These are phyloP conservation scores for Ectropis grisescens DNA, from an alignment of 1,140 invertebrate species.

Conservation along the genomic window DNA sequence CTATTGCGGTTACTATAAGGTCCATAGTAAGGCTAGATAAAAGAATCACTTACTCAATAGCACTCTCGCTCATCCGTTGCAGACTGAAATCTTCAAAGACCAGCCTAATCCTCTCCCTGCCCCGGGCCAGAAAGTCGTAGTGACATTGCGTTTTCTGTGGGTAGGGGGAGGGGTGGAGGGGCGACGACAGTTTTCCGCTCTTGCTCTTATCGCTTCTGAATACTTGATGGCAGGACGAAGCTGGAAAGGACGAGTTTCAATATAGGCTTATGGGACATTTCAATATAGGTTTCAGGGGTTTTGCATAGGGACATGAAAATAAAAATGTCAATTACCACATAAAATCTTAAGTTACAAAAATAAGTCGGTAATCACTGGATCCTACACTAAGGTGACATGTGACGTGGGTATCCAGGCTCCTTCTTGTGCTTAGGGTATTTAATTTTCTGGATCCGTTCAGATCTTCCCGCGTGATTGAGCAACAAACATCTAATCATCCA, in stretches of 20 bases:
- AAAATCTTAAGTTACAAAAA: no score
- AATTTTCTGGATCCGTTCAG: no score
- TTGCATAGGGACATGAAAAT: no score
- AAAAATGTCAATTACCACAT: no score
- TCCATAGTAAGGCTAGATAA: no score
- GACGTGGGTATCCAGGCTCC: no score
- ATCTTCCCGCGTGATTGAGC: no score
- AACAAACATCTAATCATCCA: no score
- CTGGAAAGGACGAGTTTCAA: conserved; percentile 71
- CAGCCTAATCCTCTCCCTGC: conserved; percentile 82
- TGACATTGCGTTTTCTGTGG: conserved; percentile 81
- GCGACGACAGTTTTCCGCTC: conserved; percentile 83
- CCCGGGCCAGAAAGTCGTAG: conserved; percentile 86
- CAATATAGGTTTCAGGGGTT: not conserved
- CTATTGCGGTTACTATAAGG: no score
- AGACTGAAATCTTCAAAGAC: conserved; percentile 83
- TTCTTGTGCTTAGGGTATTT: no score
- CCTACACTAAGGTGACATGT: no score
- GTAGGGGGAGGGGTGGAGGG: conserved; percentile 81
- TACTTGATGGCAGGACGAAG: conserved; percentile 80
- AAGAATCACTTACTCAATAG: conserved; percentile 45
- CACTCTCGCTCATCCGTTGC: conserved; percentile 42
- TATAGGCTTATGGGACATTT: not conserved
- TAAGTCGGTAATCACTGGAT: no score
- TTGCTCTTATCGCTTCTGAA: conserved; percentile 83